These are phyloP conservation scores for Steatornis caripensis DNA, from an alignment of 2,113 vertebrate species.

Conservation along the genomic window DNA sequence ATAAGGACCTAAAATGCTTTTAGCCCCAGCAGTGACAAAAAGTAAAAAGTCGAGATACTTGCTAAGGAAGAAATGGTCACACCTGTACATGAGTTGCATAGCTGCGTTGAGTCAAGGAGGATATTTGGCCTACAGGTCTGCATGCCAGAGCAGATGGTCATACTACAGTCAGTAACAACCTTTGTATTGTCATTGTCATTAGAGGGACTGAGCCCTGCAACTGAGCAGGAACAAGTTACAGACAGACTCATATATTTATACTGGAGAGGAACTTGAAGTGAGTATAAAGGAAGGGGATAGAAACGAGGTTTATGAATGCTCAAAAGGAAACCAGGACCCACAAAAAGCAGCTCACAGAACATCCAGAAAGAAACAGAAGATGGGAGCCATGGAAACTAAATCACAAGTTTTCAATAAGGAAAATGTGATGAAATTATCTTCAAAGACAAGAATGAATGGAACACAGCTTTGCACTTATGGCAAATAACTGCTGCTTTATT, in stretches of 20 bases:
- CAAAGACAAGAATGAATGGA: background rate
- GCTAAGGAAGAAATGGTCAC: background rate
- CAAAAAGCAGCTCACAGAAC: background rate
- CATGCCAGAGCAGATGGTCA: background rate
- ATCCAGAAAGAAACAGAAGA: background rate
- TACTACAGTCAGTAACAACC: background rate
- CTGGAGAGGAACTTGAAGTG: background rate
- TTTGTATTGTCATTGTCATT: rapidly evolving
- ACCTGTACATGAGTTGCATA: background rate
- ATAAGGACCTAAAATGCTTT: background rate
- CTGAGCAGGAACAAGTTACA: background rate
- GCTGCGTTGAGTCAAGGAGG: background rate
- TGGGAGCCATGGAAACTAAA: conserved; percentile 9
- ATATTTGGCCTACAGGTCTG: background rate
- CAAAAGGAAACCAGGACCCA: background rate
- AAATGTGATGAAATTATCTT: background rate
- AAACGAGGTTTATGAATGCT: background rate
- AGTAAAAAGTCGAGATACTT: background rate
- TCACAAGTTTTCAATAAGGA: background rate
- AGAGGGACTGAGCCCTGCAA: background rate
- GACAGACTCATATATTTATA: background rate
- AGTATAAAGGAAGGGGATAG: background rate
- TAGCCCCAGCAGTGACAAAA: background rate
- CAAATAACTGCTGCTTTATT: background rate
- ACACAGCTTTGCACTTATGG: background rate